A percentile compares a stretch with the other conserved stretches of the same genome.
phyloP scores from a whole-genome alignment of 2,797 vertebrate species.

The Phrynocephalus guinanensis region DNA sequence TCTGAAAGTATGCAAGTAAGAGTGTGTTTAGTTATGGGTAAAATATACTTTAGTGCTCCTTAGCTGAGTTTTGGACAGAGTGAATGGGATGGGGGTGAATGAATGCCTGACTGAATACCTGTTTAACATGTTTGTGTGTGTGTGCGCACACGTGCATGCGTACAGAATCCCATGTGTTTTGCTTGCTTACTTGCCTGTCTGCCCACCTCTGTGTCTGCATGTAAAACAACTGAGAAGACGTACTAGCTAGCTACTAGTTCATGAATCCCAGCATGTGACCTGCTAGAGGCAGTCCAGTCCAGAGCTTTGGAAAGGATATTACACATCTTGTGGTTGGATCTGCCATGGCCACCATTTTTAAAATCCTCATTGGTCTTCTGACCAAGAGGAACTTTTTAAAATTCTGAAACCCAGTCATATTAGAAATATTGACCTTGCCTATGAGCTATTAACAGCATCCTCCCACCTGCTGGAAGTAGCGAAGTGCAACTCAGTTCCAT shows the following conservation, averaged over 20 bases:
- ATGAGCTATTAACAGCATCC: background rate
- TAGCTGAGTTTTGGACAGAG: too few species aligned
- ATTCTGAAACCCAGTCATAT: background rate
- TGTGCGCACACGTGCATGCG: too few species aligned
- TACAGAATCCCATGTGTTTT: too few species aligned
- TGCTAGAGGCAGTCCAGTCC: background rate
- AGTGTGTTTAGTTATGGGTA: too few species aligned
- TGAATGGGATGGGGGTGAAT: too few species aligned
- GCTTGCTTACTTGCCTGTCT: too few species aligned
- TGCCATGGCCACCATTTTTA: background rate
- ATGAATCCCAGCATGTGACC: background rate
- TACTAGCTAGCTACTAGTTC: background rate
- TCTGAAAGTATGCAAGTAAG: too few species aligned
- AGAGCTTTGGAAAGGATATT: background rate
- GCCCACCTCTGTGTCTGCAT: too few species aligned
- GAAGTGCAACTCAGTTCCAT: too few species aligned
- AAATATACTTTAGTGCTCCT: too few species aligned
- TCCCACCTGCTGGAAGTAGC: background rate
- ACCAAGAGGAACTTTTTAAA: background rate
- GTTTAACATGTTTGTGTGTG: too few species aligned
- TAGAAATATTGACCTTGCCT: background rate
- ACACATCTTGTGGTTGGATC: background rate
- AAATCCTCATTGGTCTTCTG: background rate
- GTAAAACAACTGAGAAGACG: background rate
- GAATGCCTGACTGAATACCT: too few species aligned